Percentiles rank a stretch among this genome's conserved stretches.
Evolutionary conservation across 1,140 invertebrate genomes (phyloP).

Genomic region (Mamestra configurata): DNA sequence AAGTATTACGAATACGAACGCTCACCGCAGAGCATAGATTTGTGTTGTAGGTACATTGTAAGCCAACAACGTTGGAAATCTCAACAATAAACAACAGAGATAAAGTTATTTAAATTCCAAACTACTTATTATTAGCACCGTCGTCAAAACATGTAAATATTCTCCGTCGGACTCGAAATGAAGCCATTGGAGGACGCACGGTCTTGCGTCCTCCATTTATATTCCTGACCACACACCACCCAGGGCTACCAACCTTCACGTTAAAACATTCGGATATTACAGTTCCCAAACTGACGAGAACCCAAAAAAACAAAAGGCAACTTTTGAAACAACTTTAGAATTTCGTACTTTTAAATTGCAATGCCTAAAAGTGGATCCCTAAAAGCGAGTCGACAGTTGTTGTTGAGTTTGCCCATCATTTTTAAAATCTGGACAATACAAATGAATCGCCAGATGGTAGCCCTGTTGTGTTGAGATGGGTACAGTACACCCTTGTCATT

Average conservation of each 20-base stretch:
- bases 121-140: constrained; percentile 15
- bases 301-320: not conserved
- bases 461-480: constrained; percentile 42
- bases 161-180: not conserved
- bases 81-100: not conserved
- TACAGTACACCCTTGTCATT: constrained; percentile 52
- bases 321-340: not conserved
- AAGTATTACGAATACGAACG: too few species aligned
- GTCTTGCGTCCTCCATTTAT: constrained; percentile 31
- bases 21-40: too few species aligned
- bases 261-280: not conserved
- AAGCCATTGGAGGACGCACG: constrained; percentile 22
- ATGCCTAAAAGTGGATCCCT: not conserved
- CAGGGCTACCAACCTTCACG: constrained; percentile 16
- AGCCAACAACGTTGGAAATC: not conserved
- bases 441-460: constrained; percentile 16
- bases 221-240: constrained; percentile 32
- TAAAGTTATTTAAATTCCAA: constrained; percentile 16
- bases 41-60: not conserved
- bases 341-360: not conserved
- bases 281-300: not conserved
- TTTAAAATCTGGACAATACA: constrained; percentile 25
- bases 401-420: not conserved
- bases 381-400: not conserved
- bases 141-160: constrained; percentile 42